Percentiles rank a stretch among this genome's conserved stretches.
Evolutionary conservation across 1,140 invertebrate species (phyloP).

Genomic region (Mylabris phalerata): DNA sequence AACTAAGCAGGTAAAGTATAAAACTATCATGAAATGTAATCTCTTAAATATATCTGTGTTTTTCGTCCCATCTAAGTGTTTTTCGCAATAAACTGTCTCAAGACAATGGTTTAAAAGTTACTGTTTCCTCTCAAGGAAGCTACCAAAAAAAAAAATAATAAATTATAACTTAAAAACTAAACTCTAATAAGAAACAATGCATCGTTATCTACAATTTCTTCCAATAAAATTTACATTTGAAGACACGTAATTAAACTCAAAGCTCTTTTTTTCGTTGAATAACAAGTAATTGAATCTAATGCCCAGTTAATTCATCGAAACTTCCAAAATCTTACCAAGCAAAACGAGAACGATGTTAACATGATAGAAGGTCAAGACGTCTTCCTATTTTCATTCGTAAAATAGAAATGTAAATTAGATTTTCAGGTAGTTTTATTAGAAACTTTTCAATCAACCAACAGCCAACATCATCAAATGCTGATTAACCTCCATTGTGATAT

Average conservation of each 20-base stretch:
- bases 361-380: conserved; percentile 1
- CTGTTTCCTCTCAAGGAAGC: conserved; percentile 8
- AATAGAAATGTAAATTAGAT: conserved; percentile 4
- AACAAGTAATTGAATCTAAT: conserved; percentile 8
- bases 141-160: conserved; percentile 19
- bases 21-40: conserved; percentile 35
- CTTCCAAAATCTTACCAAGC: background rate
- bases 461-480: conserved; percentile 16
- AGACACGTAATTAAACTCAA: too few species aligned
- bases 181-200: background rate
- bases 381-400: background rate
- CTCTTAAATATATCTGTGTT: conserved; percentile 31
- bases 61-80: conserved; percentile 34
- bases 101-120: conserved; percentile 20
- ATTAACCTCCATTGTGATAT: conserved; percentile 18
- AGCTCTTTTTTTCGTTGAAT: too few species aligned
- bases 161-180: background rate
- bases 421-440: background rate
- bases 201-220: too few species aligned
- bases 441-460: conserved; percentile 6
- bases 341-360: too few species aligned
- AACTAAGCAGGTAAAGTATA: conserved; percentile 20
- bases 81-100: conserved; percentile 37
- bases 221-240: too few species aligned
- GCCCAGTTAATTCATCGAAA: conserved; percentile 8